Base-by-base conservation (phyloP, 2,888 invertebrate species). In the Operophtera brumata region DNA sequence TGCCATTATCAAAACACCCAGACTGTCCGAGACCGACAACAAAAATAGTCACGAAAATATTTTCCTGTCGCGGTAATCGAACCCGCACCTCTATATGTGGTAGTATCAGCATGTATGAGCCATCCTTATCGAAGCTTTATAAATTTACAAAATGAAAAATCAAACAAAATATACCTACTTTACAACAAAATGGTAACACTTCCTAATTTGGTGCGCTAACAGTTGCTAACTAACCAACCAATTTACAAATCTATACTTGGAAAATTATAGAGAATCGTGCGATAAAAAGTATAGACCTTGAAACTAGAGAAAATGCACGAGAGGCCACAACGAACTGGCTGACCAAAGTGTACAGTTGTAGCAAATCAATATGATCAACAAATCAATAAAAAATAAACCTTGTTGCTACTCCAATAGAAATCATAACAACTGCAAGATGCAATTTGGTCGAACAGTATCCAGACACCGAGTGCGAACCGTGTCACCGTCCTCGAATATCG, bases 401-500 rank as follows among this genome's bases (percentile, higher is more conserved):
- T 69, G 66, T 20, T n/a, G n/a, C 0, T 0, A 0, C 0, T 1
- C 0, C 0, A 0, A 10, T 58, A 62, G 56, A 42, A 42, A 30
- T 35, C 34, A 52, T 42, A 39, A 2, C 2, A 56, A 36, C 30
- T 34, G 70, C 45, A 69, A 14, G 34, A 47, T 36, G 41, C 48
- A 64, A 49, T 14, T 65, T 67, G 47, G 72, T 60, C 50, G 34
- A 65, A 65, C 55, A 56, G 62, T 71, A 71, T 77, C 68, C 76
- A 78, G 78, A 78, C 74, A 71, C 69, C 63, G 66, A 74, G 74
- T 71, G 68, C 73, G 68, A 74, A 73, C 71, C 72, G 75, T 76
- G 80, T 78, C 78, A 78, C 78, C 77, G 81, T 77, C 78, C 81
- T 76, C 78, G 73, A 71, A 69, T 67, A 75, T 77, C 69, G 75